Percentiles rank a stretch among this genome's conserved stretches.
phyloP scores from a whole-genome alignment of 2,797 vertebrate genomes.

The Cynopterus sphinx region DNA sequence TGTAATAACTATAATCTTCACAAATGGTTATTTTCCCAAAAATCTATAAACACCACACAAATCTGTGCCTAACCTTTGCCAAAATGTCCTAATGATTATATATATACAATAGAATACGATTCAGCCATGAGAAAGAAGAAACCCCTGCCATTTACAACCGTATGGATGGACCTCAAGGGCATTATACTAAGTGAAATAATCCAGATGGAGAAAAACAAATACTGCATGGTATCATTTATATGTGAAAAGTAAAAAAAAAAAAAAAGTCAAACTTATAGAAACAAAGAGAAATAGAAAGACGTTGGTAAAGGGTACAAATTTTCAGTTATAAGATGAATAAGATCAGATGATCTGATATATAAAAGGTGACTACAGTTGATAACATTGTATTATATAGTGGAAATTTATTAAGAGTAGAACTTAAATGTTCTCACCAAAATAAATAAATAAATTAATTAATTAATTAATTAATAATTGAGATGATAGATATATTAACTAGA shows the following conservation, averaged over 20 bases:
- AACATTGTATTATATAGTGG: background rate
- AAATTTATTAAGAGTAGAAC: background rate
- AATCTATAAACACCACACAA: background rate
- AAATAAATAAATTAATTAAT: no score
- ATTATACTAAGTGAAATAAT: background rate
- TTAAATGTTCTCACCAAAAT: background rate
- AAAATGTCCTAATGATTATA: constrained; percentile 2
- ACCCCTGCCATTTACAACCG: background rate
- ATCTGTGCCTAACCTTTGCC: background rate
- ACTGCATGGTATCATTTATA: background rate
- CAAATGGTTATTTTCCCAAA: background rate
- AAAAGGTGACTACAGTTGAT: background rate
- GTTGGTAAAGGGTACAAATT: background rate
- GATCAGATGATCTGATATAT: background rate
- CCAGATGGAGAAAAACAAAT: background rate
- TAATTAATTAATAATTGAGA: background rate
- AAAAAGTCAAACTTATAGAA: background rate
- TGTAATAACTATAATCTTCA: background rate
- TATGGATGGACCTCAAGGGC: background rate
- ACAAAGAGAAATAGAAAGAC: background rate
- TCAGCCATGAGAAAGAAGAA: background rate
- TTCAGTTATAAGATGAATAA: background rate
- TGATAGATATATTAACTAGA: background rate
- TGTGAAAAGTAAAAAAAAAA: background rate
- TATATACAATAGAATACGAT: background rate